A percentile compares a stretch with the other conserved stretches of the same genome.
Evolutionary conservation across 2,797 vertebrate species (phyloP).

Genomic region (Helicolenus hilgendorfi): DNA sequence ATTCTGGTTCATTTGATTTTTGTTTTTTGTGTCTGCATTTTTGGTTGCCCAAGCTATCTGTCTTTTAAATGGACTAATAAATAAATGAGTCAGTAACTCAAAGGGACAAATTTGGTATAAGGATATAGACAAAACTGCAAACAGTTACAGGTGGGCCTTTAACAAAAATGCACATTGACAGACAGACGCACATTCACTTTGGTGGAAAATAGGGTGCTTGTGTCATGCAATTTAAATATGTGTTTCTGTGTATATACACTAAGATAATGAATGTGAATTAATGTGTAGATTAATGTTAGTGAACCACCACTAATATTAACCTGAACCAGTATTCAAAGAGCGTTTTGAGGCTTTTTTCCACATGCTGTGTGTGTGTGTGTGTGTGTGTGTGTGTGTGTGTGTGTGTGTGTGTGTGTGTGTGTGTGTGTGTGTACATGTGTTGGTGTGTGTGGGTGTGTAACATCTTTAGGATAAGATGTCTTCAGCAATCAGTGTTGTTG

Average conservation of each 20-base stretch:
- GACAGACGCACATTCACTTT: not conserved
- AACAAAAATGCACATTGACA: not conserved
- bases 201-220: not conserved
- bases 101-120: not conserved
- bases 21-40: not conserved
- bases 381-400: not conserved
- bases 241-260: not conserved
- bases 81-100: not conserved
- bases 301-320: slow-evolving; percentile 1
- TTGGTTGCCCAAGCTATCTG: not conserved
- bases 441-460: slow-evolving; percentile 2
- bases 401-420: slow-evolving; percentile 16
- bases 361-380: not conserved
- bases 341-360: not conserved
- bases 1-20: not conserved
- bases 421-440: not conserved
- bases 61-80: not conserved
- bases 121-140: not conserved
- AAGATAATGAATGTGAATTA: not conserved
- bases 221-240: not conserved
- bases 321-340: slow-evolving; percentile 26
- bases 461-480: slow-evolving; percentile 65
- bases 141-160: not conserved
- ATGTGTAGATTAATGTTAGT: not conserved
- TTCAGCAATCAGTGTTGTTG: slow-evolving; percentile 79